Evolutionary conservation across 2,113 vertebrate genomes (phyloP), one percentile per base, ranked within the genome.

Genomic region (Phylloscopus trochilus): DNA sequence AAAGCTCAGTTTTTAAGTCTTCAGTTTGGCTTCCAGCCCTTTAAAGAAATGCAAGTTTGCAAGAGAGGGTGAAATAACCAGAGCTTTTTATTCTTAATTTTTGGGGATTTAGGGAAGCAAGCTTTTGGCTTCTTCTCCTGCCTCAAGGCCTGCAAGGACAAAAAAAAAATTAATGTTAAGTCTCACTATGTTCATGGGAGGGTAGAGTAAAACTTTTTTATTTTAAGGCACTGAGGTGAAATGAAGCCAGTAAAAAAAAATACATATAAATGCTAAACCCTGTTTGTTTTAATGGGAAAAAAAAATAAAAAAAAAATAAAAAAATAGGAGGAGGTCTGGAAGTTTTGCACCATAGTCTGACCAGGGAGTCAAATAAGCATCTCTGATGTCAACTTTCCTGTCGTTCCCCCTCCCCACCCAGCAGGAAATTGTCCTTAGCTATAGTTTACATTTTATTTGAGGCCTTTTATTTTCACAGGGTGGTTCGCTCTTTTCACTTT

Each of bases 401-500:
- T 58, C 2, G 3, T 69, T n/a, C 53, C 27, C 9, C n/a, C 27
- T 92, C 35, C 64, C 60, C 28, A 60, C 76, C 43, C 86, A 83
- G 46, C 46, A 79, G 82, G 91, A 85, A 86, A 30, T 15, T 74
- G 79, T 90, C 90, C 85, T 72, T 96, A 51, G 66, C 44, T 64
- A 7, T 51, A 67, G 31, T 83, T 96, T 78, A 68, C 64, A 63
- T 33, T 63, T 91, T 94, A 85, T 58, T 90, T 93, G 82, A 92
- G 96, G 33, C 1, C 10, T 53, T 96, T 97, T 87, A 39, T 93
- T 97, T 96, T 95, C 82, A 52, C 49, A 23, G 77, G 73, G 73
- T 91, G 90, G 72, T 92, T 94, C 28, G 2, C 62, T 69, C 70
- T 17, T 79, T 58, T 63, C 43, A 4, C 35, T 95, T 96, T 84